Evolutionary conservation across 1,140 invertebrate species (phyloP).

Genomic region (Trichomalopsis sarcophagae): DNA sequence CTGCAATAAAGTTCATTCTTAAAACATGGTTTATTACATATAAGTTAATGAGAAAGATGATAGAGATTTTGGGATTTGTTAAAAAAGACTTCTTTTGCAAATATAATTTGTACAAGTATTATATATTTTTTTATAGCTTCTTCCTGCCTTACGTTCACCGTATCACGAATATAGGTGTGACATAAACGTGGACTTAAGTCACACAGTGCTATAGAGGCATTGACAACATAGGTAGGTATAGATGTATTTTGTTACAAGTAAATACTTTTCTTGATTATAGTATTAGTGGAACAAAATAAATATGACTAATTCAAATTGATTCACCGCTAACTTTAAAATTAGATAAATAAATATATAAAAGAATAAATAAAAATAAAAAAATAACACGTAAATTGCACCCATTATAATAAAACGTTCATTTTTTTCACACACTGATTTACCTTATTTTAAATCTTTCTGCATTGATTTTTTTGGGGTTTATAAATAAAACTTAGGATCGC

Average conservation of each 20-base stretch:
- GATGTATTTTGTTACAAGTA: background rate
- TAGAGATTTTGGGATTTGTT: too few relatives aligned
- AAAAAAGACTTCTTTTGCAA: background rate
- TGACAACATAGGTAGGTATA: background rate
- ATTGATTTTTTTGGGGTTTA: constrained; percentile 58
- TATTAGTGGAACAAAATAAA: background rate
- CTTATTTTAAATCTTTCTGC: constrained; percentile 56
- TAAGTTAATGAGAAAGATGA: too few relatives aligned
- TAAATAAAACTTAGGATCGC: constrained; percentile 59
- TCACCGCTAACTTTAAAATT: background rate
- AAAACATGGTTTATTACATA: too few relatives aligned
- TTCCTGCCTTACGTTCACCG: too few relatives aligned
- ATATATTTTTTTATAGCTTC: too few relatives aligned
- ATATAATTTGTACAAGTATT: background rate
- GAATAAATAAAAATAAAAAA: constrained; percentile 25
- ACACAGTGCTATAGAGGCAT: too few relatives aligned
- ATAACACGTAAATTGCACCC: constrained; percentile 28
- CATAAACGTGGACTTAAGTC: too few relatives aligned
- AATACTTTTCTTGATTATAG: background rate
- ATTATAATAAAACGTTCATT: constrained; percentile 35
- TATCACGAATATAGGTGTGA: too few relatives aligned
- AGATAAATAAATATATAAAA: constrained; percentile 27
- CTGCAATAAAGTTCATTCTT: too few relatives aligned
- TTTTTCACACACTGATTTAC: constrained; percentile 54
- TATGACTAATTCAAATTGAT: background rate